Conservation (phyloP, 92 coral and sea anemone species). For the Chrysogorgia sp. region DNA sequence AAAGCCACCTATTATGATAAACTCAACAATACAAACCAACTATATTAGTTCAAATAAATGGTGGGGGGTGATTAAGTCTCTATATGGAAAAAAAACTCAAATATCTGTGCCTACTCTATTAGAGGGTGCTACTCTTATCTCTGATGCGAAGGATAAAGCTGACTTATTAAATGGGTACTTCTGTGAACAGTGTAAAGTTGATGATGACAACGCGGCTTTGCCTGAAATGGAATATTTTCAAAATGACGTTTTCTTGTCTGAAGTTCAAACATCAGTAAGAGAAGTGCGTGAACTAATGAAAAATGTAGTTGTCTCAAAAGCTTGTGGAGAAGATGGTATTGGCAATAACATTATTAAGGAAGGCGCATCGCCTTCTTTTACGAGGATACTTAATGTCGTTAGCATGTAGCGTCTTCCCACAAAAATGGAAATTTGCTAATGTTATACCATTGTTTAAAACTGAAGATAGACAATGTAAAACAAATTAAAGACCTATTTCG, state of each 20-base stretch:
- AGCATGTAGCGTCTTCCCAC: too few relatives aligned
- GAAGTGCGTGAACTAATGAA: too few relatives aligned
- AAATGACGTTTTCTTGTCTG: constrained; percentile 31
- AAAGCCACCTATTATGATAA: not conserved
- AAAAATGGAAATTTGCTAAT: too few relatives aligned
- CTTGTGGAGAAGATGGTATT: too few relatives aligned
- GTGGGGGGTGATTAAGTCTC: constrained; percentile 25
- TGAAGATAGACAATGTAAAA: not conserved
- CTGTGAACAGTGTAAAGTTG: constrained; percentile 39
- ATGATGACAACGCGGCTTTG: constrained; percentile 24
- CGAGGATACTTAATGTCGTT: too few relatives aligned
- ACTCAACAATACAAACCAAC: not conserved
- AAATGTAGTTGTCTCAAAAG: too few relatives aligned
- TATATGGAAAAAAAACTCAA: constrained; percentile 4
- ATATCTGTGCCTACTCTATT: constrained; percentile 25
- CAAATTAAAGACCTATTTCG: not conserved
- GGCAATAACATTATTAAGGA: too few relatives aligned
- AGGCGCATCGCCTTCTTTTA: too few relatives aligned
- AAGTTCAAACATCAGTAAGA: too few relatives aligned
- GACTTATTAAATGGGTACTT: constrained; percentile 56
- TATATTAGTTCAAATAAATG: not conserved
- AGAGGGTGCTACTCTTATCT: constrained; percentile 47
- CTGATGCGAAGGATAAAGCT: constrained; percentile 60
- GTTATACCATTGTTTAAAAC: too few relatives aligned
- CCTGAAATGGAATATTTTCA: constrained; percentile 30